Evolutionary conservation across 2,888 invertebrate genomes (phyloP).

Genomic region (Omphaloscelis lunosa): DNA sequence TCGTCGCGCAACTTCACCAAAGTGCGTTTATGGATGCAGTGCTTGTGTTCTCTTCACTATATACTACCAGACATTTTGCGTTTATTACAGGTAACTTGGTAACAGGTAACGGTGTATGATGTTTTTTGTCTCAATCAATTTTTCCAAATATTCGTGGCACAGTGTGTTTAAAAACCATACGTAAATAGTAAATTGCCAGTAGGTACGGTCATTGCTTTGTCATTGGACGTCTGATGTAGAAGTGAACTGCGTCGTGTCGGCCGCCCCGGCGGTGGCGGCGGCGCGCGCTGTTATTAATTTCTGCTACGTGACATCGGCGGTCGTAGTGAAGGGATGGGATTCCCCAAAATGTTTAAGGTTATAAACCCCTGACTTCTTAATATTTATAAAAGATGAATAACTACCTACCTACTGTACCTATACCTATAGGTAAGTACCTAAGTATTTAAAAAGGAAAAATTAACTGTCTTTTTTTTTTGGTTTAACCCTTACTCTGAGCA

Average conservation of each 20-base stretch:
- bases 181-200: slow-evolving; percentile 7
- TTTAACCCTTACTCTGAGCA: background rate
- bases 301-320: background rate
- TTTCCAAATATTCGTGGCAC: background rate
- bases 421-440: background rate
- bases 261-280: background rate
- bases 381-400: background rate
- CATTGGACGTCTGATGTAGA: background rate
- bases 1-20: slow-evolving; percentile 1
- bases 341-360: slow-evolving; percentile 12
- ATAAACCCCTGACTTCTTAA: background rate
- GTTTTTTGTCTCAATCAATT: background rate
- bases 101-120: background rate
- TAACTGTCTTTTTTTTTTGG: background rate
- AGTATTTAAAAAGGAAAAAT: background rate
- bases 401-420: background rate
- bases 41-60: slow-evolving; percentile 37
- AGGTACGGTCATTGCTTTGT: slow-evolving; percentile 11
- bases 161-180: slow-evolving; percentile 2
- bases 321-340: background rate
- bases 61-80: slow-evolving; percentile 8
- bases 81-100: slow-evolving; percentile 28
- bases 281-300: background rate
- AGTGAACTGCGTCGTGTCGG: background rate
- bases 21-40: slow-evolving; percentile 55